Conservation (phyloP, 2,113 vertebrate genomes). For the Chaetura pelagica region DNA sequence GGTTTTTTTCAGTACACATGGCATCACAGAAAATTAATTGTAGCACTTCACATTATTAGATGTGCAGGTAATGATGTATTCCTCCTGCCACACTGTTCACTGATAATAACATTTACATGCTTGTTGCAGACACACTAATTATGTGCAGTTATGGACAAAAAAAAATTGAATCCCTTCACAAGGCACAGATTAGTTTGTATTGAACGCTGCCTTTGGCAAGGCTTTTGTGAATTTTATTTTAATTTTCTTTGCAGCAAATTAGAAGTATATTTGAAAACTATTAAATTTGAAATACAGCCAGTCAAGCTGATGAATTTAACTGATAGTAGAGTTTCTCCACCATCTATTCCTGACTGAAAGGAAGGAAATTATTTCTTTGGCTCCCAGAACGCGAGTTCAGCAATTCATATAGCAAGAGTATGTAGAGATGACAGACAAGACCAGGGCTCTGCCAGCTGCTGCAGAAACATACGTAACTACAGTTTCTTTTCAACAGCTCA, state of each 20-base stretch:
- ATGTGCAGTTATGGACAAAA: slow-evolving; percentile 58
- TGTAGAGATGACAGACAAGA: slow-evolving; percentile 35
- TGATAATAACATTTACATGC: slow-evolving; percentile 74
- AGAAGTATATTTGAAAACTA: slow-evolving; percentile 68
- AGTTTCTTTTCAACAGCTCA: slow-evolving; percentile 26
- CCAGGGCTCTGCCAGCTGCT: neutral
- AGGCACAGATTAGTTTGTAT: slow-evolving; percentile 50
- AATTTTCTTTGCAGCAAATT: slow-evolving; percentile 42
- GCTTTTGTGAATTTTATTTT: slow-evolving; percentile 51
- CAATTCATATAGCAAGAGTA: slow-evolving; percentile 40
- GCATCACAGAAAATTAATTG: slow-evolving; percentile 61
- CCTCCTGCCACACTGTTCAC: slow-evolving; percentile 53
- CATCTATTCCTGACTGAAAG: slow-evolving; percentile 12
- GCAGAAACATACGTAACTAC: slow-evolving; percentile 12
- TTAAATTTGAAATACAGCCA: slow-evolving; percentile 64
- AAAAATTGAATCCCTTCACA: slow-evolving; percentile 47
- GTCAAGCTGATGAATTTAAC: slow-evolving; percentile 39
- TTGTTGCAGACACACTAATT: slow-evolving; percentile 72
- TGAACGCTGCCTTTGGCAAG: slow-evolving; percentile 40
- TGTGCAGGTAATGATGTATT: slow-evolving; percentile 73
- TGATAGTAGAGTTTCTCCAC: slow-evolving; percentile 37
- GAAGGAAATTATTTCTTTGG: slow-evolving; percentile 40
- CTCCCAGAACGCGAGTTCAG: neutral
- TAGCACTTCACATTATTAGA: slow-evolving; percentile 59
- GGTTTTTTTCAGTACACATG: slow-evolving; percentile 35